phyloP scores from a whole-genome alignment of 2,797 vertebrate species.

The Pampus argenteus region DNA sequence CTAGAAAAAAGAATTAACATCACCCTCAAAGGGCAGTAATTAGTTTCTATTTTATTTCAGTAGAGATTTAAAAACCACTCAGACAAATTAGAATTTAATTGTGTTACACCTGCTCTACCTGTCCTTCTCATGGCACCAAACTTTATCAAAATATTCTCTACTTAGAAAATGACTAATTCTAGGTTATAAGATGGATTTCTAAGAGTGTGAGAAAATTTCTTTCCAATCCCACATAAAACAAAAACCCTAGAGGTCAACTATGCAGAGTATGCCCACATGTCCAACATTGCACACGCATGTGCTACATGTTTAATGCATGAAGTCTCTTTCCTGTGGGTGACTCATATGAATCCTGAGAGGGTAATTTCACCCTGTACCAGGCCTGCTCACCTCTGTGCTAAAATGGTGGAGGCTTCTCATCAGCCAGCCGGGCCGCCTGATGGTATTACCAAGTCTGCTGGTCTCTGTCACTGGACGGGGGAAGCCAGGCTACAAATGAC shows the following conservation, averaged over 20 bases:
- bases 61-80: background rate
- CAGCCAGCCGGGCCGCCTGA: slow-evolving; percentile 49
- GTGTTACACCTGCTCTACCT: background rate
- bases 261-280: background rate
- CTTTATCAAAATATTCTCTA: background rate
- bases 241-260: background rate
- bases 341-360: slow-evolving; percentile 26
- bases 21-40: background rate
- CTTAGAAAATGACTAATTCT: background rate
- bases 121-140: background rate
- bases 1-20: background rate
- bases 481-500: slow-evolving; percentile 49
- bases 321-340: slow-evolving; percentile 10
- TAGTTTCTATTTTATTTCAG: slow-evolving; percentile 2
- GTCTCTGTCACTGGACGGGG: slow-evolving; percentile 26
- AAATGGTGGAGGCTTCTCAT: slow-evolving; percentile 64
- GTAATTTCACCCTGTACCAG: slow-evolving; percentile 38
- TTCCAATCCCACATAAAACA: background rate
- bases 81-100: background rate
- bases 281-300: slow-evolving; percentile 11
- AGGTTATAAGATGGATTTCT: background rate
- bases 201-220: background rate
- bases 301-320: slow-evolving; percentile 39
- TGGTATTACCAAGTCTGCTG: slow-evolving; percentile 27
- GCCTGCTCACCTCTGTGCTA: slow-evolving; percentile 26